phyloP scores from a whole-genome alignment of 2,797 vertebrate species.

The Enoplosus armatus region DNA sequence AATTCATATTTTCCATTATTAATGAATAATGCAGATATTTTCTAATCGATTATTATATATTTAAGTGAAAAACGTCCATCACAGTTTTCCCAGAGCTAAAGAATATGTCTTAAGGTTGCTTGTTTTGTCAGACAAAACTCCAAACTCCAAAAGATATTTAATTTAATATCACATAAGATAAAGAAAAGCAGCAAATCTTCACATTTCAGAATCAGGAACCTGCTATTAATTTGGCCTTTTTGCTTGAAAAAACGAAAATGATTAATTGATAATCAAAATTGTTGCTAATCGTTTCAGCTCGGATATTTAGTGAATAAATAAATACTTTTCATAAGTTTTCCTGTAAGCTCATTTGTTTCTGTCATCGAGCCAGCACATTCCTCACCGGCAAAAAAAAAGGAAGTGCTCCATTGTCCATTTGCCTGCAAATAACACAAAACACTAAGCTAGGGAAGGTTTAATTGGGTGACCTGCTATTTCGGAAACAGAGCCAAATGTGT shows the following conservation, averaged over 20 bases:
- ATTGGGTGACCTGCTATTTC: slow-evolving; percentile 60
- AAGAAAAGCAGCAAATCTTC: slow-evolving; percentile 20
- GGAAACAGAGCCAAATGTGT: slow-evolving; percentile 45
- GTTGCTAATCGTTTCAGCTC: background rate
- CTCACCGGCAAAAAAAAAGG: slow-evolving; percentile 77
- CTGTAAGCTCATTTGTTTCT: slow-evolving; percentile 60
- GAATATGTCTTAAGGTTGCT: background rate
- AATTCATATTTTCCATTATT: background rate
- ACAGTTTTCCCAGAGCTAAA: background rate
- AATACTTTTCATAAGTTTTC: slow-evolving; percentile 25
- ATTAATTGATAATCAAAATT: background rate
- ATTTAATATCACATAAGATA: background rate
- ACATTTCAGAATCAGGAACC: background rate
- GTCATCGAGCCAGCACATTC: slow-evolving; percentile 75
- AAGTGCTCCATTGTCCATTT: slow-evolving; percentile 83
- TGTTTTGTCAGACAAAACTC: background rate
- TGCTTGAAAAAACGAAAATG: background rate
- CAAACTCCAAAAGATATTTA: background rate
- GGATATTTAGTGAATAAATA: slow-evolving; percentile 26
- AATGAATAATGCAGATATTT: background rate
- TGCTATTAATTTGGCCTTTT: background rate
- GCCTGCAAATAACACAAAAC: slow-evolving; percentile 74
- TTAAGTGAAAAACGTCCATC: background rate
- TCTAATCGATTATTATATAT: background rate
- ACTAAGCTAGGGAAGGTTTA: slow-evolving; percentile 75